phyloP scores from a whole-genome alignment of 2,888 invertebrate genomes.

The Drosophila stalkeri region DNA sequence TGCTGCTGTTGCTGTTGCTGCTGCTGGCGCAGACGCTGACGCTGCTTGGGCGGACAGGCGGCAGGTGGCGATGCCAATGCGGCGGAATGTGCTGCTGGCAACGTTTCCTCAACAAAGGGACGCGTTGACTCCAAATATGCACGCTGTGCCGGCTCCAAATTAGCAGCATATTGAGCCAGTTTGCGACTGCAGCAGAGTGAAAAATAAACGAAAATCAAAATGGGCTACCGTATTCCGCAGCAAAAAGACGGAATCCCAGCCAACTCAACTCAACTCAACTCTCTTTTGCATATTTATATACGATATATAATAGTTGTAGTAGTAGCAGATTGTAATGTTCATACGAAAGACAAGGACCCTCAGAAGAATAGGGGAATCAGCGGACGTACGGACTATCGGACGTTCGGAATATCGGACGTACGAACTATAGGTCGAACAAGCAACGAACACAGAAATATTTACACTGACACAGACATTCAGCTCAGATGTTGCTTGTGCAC shows the following conservation, averaged over 20 bases:
- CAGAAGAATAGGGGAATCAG: no score
- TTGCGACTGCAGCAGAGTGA: slow-evolving; percentile 63
- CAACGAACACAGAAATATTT: no score
- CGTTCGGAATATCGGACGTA: no score
- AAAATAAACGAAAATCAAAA: neutral
- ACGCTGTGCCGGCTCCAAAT: slow-evolving; percentile 74
- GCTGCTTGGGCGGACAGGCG: slow-evolving; percentile 75
- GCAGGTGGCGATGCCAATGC: slow-evolving; percentile 66
- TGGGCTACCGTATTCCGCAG: neutral
- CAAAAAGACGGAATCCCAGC: neutral
- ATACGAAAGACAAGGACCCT: no score
- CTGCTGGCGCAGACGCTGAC: slow-evolving; percentile 69
- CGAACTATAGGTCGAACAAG: no score
- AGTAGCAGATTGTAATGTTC: neutral
- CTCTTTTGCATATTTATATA: neutral
- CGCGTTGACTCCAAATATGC: slow-evolving; percentile 73
- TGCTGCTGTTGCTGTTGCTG: slow-evolving; percentile 53
- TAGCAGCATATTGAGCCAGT: slow-evolving; percentile 76
- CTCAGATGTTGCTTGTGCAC: neutral
- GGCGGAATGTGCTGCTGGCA: slow-evolving; percentile 66
- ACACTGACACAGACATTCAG: neutral
- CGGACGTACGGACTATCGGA: no score
- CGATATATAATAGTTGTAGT: neutral
- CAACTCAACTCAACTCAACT: neutral
- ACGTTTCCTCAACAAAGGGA: slow-evolving; percentile 67